A percentile compares a stretch with the other conserved stretches of the same genome.
Evolutionary conservation across 1,140 invertebrate genomes (phyloP).

Genomic region (Frieseomelitta varia): DNA sequence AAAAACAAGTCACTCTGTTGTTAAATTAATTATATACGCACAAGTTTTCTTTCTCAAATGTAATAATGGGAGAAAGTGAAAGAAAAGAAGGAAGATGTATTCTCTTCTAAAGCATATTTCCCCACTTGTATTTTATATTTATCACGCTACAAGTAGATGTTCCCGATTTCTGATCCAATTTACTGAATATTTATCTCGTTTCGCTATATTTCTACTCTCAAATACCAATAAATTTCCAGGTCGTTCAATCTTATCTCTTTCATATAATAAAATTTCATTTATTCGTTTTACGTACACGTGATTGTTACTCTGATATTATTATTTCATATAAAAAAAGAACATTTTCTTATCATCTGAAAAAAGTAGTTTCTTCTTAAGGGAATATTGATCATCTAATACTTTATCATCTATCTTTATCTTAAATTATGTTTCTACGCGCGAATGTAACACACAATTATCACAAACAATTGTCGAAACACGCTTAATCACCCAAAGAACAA

Average conservation of each 20-base stretch:
- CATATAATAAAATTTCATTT: neutral
- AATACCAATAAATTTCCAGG: no score
- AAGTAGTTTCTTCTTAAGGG: no score
- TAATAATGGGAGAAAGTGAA: neutral
- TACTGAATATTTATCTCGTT: slow-evolving; percentile 22
- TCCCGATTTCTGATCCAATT: neutral
- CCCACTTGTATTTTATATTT: neutral
- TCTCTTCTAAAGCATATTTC: neutral
- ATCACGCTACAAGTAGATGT: neutral
- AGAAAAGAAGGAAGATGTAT: neutral
- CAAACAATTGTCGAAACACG: no score
- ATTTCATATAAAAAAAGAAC: neutral
- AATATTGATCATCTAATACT: neutral
- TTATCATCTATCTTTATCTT: neutral
- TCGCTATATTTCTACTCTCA: neutral
- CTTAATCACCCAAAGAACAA: neutral
- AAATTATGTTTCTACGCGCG: neutral
- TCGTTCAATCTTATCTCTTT: neutral
- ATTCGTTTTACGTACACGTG: neutral
- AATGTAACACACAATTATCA: no score
- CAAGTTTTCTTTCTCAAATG: no score
- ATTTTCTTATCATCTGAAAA: neutral
- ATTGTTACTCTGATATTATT: neutral
- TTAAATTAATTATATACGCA: no score
- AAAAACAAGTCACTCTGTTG: no score